Conservation (phyloP, 2,797 vertebrate species). For the Arrhamphus sclerolepis region DNA sequence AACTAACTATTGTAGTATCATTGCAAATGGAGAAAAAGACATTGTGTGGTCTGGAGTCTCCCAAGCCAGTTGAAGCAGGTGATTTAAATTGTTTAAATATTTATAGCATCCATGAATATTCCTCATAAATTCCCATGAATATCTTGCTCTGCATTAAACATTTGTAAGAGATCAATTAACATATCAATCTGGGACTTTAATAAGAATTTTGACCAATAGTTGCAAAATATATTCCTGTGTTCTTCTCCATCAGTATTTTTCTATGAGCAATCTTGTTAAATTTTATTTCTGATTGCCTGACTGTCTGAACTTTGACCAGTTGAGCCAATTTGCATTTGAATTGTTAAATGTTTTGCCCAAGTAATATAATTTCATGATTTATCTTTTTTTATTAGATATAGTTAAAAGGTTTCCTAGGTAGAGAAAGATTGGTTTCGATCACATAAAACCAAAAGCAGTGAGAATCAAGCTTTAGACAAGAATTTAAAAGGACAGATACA, state of each 20-base stretch:
- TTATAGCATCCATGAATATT: slow-evolving; percentile 79
- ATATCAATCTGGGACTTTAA: slow-evolving; percentile 59
- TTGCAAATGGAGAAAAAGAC: slow-evolving; percentile 18
- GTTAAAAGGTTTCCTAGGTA: slow-evolving; percentile 11
- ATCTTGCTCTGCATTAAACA: slow-evolving; percentile 72
- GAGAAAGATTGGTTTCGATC: not conserved
- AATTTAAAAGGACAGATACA: too few species aligned
- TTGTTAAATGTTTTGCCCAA: slow-evolving; percentile 61
- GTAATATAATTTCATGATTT: slow-evolving; percentile 29
- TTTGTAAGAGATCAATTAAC: slow-evolving; percentile 80
- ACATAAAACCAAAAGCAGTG: slow-evolving; percentile 1
- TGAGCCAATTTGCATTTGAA: slow-evolving; percentile 63
- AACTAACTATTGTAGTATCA: slow-evolving; percentile 12
- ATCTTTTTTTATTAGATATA: slow-evolving; percentile 10
- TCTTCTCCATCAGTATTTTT: slow-evolving; percentile 39
- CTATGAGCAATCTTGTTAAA: slow-evolving; percentile 49
- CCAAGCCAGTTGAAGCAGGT: slow-evolving; percentile 23
- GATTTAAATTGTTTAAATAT: slow-evolving; percentile 69
- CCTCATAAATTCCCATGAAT: slow-evolving; percentile 71
- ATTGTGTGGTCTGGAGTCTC: slow-evolving; percentile 10
- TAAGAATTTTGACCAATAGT: slow-evolving; percentile 50
- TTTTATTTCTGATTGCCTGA: slow-evolving; percentile 25
- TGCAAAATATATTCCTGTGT: slow-evolving; percentile 19
- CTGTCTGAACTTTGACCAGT: slow-evolving; percentile 62
- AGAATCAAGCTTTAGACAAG: too few species aligned